These are phyloP conservation scores for Eumacrocentrus americanus DNA, from an alignment of 2,888 invertebrate species.

Conservation along the genomic window DNA sequence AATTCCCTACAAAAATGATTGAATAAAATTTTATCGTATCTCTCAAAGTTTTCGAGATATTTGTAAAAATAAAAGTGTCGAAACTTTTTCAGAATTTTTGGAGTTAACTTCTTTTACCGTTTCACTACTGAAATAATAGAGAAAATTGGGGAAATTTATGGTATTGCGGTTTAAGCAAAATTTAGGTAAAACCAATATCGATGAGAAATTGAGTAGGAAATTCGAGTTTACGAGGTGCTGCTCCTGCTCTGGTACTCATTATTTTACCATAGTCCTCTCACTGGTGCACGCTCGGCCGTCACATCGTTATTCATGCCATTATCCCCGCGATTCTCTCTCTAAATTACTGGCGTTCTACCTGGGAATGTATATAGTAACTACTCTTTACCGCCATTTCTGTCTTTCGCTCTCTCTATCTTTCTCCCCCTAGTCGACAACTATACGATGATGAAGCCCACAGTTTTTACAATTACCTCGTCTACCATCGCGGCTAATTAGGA, in stretches of 20 bases:
- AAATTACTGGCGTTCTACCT: conserved; percentile 20
- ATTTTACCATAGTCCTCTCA: conserved; percentile 7
- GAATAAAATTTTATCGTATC: too few relatives aligned
- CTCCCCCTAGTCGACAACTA: background rate
- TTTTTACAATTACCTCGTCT: conserved; percentile 14
- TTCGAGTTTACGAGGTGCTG: conserved; percentile 1
- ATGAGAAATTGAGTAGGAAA: too few relatives aligned
- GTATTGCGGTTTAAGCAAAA: conserved; percentile 7
- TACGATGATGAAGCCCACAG: conserved; percentile 9
- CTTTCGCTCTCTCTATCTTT: background rate
- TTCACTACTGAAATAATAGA: too few relatives aligned
- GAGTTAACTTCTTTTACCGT: too few relatives aligned
- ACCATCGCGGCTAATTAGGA: background rate
- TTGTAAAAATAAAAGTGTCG: too few relatives aligned
- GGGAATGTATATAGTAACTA: conserved; percentile 13
- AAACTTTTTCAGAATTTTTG: too few relatives aligned
- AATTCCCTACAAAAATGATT: too few relatives aligned
- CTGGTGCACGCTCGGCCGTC: background rate
- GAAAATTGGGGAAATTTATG: too few relatives aligned
- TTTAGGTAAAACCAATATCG: conserved; percentile 16
- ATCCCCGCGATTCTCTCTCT: conserved; percentile 12
- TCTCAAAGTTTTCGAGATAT: too few relatives aligned
- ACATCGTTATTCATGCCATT: conserved; percentile 24
- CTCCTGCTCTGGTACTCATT: conserved; percentile 5
- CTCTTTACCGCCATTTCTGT: conserved; percentile 1